These are phyloP conservation scores for Paratilapia polleni DNA, from an alignment of 2,113 vertebrate genomes.

Conservation along the genomic window DNA sequence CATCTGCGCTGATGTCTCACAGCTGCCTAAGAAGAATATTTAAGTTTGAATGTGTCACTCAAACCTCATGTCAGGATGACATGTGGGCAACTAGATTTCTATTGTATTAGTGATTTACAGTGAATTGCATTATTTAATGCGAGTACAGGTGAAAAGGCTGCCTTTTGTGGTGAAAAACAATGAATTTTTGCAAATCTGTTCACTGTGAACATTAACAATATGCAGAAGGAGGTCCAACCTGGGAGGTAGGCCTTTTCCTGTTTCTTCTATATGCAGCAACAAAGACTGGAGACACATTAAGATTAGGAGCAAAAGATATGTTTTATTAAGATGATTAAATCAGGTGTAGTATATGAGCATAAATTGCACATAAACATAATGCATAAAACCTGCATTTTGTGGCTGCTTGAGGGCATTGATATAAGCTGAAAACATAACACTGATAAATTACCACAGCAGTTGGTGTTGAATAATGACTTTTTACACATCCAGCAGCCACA, in stretches of 20 bases:
- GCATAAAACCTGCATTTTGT: background rate
- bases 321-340: background rate
- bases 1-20: background rate
- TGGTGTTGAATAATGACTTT: background rate
- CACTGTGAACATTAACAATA: background rate
- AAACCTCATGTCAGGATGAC: background rate
- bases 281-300: background rate
- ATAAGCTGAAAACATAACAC: background rate
- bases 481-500: slow-evolving; percentile 1
- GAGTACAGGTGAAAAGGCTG: background rate
- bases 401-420: background rate
- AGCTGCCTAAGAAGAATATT: background rate
- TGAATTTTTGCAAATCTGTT: background rate
- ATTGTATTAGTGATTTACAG: background rate
- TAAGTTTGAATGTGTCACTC: background rate
- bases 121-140: background rate
- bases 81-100: background rate
- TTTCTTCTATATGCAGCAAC: background rate
- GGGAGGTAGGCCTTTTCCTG: background rate
- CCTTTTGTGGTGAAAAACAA: background rate
- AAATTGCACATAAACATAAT: background rate
- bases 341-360: background rate
- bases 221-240: background rate
- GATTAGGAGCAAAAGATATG: background rate
- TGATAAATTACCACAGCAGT: background rate